These are phyloP conservation scores for Mesocricetus auratus DNA, from an alignment of 2,113 vertebrate genomes.

Conservation along the genomic window DNA sequence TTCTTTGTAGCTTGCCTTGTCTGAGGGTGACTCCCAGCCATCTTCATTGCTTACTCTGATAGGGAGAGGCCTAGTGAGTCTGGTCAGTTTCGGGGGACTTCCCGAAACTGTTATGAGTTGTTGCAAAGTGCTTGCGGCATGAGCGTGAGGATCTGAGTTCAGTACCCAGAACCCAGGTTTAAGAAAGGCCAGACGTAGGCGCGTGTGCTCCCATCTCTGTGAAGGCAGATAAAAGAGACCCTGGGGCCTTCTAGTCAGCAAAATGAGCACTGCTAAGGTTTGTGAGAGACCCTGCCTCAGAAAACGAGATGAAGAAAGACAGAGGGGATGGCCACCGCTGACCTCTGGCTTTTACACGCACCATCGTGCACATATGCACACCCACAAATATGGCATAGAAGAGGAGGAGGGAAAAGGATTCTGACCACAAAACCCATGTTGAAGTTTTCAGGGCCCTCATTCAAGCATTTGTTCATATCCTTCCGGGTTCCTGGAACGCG, in stretches of 20 bases:
- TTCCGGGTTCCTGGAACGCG: background rate
- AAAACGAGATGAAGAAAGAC: background rate
- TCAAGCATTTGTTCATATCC: background rate
- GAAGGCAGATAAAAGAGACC: background rate
- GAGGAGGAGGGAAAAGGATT: background rate
- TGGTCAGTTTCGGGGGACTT: background rate
- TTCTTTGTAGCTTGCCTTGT: background rate
- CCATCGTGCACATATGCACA: background rate
- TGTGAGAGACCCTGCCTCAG: background rate
- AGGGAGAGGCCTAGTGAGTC: background rate
- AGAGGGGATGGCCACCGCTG: background rate
- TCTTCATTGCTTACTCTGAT: background rate
- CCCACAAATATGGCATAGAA: background rate
- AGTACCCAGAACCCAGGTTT: background rate
- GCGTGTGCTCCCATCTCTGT: background rate
- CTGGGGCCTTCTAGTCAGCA: background rate
- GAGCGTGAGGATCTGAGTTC: background rate
- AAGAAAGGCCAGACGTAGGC: background rate
- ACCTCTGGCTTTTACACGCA: background rate
- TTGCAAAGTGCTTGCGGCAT: no score
- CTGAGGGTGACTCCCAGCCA: background rate
- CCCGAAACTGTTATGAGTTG: background rate
- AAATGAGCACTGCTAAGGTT: background rate
- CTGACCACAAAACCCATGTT: background rate
- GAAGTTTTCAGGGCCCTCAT: no score